phyloP scores from a whole-genome alignment of 2,113 vertebrate genomes.

The Dipodomys spectabilis region DNA sequence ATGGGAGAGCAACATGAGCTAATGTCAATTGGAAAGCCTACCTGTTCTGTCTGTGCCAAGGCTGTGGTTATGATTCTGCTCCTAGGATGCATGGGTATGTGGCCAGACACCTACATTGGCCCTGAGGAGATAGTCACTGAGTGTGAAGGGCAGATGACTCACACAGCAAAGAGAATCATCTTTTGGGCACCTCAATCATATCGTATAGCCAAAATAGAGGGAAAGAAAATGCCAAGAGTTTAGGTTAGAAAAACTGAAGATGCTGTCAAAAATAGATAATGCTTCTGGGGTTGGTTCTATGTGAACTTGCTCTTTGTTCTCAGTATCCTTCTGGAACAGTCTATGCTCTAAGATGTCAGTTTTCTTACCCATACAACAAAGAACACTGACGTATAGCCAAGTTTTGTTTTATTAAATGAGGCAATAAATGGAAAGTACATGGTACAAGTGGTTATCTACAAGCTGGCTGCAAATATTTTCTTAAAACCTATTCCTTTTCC shows the following conservation, averaged over 20 bases:
- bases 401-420: not conserved
- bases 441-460: not conserved
- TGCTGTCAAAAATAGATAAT: not conserved
- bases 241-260: not conserved
- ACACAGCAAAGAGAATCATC: not conserved
- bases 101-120: not conserved
- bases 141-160: not conserved
- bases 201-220: not conserved
- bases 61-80: not conserved
- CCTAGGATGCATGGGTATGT: accelerated
- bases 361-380: not conserved
- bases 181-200: not conserved
- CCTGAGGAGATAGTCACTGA: not conserved
- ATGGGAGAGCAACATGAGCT: not conserved
- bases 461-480: not conserved
- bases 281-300: not conserved
- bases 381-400: not conserved
- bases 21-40: not conserved
- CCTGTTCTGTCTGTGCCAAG: not conserved
- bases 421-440: not conserved
- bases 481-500: not conserved
- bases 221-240: not conserved
- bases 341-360: not conserved
- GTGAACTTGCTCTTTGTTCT: not conserved
- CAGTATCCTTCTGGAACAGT: not conserved